A percentile compares a stretch with the other conserved stretches of the same genome.
Evolutionary conservation across 2,888 invertebrate species (phyloP).

Genomic region (Andrena trimmerana): DNA sequence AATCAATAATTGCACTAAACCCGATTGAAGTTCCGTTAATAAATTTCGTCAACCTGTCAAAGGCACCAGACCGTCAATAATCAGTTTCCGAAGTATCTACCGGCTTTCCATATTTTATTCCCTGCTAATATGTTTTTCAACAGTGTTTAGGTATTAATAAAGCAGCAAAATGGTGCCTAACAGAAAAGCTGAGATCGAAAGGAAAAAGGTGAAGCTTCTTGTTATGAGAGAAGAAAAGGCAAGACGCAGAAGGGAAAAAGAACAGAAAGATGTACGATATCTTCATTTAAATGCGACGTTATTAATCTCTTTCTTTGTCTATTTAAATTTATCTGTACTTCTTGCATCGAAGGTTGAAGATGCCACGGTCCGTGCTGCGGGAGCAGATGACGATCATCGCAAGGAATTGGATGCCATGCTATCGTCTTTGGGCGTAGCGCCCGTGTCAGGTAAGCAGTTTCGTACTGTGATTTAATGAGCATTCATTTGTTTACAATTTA

Average conservation of each 20-base stretch:
- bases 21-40: conserved; percentile 50
- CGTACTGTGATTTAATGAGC: not conserved
- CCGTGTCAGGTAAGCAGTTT: conserved; percentile 89
- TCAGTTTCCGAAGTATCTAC: not conserved
- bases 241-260: conserved; percentile 93
- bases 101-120: not conserved
- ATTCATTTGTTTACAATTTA: conserved; percentile 3
- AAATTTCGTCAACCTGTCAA: conserved; percentile 19
- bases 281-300: conserved; percentile 53
- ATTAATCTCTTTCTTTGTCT: not conserved
- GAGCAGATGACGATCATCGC: conserved; percentile 86
- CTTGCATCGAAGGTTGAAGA: conserved; percentile 84
- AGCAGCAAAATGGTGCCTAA: conserved; percentile 89
- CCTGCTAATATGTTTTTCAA: not conserved
- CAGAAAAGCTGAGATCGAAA: conserved; percentile 96
- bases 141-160: conserved; percentile 45
- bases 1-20: conserved; percentile 64
- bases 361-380: conserved; percentile 84
- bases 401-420: conserved; percentile 95
- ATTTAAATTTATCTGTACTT: not conserved
- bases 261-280: conserved; percentile 92
- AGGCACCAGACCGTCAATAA: not conserved
- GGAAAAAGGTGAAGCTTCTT: conserved; percentile 96
- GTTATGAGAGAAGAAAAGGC: conserved; percentile 96
- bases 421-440: conserved; percentile 94